Base-by-base conservation (phyloP, 2,797 vertebrate species). In the Syndactyla subalaris region DNA sequence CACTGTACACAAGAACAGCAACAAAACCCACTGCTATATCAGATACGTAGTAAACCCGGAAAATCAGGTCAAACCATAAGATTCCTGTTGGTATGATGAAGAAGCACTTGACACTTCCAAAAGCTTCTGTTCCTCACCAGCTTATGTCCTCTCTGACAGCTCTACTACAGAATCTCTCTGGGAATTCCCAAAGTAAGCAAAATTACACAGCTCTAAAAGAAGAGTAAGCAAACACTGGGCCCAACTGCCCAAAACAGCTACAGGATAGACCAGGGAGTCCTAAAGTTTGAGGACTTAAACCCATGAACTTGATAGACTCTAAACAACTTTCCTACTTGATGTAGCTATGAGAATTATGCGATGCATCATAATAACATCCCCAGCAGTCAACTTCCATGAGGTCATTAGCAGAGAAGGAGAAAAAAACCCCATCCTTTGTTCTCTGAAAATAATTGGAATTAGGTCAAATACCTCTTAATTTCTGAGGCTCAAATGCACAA, bases 391-490 rank as follows among this genome's bases (percentile, higher is more conserved):
- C 27, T 54, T 65, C 62, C 75, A 30, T 14, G 48, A 87, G 45
- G 65, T 52, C 59, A 76, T 81, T 52, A 92, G 45, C 36, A 89
- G 67, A 79, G 17, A 51, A 73, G 58, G 17, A 49, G 14, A 43
- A 10, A 46, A 22, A 73, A 67, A 51, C 0, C 14, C 9, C 7
- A 36, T 62, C 61, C 41, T 81, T 89, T 95, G 38, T 87, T 58
- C 46, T 85, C 74, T 49, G 57, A 58, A 89, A 87, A 79, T 73
- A 85, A 82, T 6, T 75, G 46, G 45, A 89, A 93, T 72, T 93
- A 62, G 79, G 92, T 85, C 78, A 95, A 91, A 85, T 55, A 57
- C 19, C 62, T 84, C n/a, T 10, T 79, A 52, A 79, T 82, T 87
- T 89, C 55, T 18, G 66, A 65, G 14, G 62, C 34, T 81, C 13